Conservation (phyloP, 1,140 invertebrate genomes). For the Musca vetustissima region DNA sequence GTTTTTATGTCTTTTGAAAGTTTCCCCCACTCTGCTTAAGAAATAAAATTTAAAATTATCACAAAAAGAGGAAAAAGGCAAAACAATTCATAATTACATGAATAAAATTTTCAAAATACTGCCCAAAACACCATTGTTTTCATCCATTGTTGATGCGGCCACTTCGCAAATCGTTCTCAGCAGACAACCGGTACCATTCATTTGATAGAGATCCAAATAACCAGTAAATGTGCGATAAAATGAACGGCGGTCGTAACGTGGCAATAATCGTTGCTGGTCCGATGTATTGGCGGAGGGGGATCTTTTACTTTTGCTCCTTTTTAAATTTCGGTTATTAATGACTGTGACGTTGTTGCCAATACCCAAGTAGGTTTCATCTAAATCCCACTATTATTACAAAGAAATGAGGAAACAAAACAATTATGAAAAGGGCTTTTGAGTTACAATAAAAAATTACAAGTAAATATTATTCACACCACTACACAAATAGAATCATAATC, state of each 20-base stretch:
- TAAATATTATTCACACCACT: background rate
- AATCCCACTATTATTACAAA: constrained; percentile 39
- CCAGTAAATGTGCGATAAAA: constrained; percentile 46
- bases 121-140: constrained; percentile 58
- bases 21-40: too few species aligned
- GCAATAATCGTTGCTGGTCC: constrained; percentile 22
- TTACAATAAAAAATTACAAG: too few species aligned
- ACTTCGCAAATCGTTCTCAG: constrained; percentile 59
- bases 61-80: background rate
- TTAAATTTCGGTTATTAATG: constrained; percentile 35
- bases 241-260: constrained; percentile 35
- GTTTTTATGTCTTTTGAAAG: too few species aligned
- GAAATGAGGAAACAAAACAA: too few species aligned
- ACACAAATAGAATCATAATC: background rate
- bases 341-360: constrained; percentile 43
- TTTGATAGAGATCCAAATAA: constrained; percentile 53
- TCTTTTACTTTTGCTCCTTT: background rate
- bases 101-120: constrained; percentile 59
- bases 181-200: constrained; percentile 58
- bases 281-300: constrained; percentile 19
- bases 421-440: too few species aligned
- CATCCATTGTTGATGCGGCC: constrained; percentile 50
- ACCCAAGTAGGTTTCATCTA: constrained; percentile 38
- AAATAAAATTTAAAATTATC: background rate
- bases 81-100: constrained; percentile 51